Evolutionary conservation across 1,140 invertebrate species (phyloP), one percentile per base, ranked within the genome.

Genomic region (Drosophila bifasciata): DNA sequence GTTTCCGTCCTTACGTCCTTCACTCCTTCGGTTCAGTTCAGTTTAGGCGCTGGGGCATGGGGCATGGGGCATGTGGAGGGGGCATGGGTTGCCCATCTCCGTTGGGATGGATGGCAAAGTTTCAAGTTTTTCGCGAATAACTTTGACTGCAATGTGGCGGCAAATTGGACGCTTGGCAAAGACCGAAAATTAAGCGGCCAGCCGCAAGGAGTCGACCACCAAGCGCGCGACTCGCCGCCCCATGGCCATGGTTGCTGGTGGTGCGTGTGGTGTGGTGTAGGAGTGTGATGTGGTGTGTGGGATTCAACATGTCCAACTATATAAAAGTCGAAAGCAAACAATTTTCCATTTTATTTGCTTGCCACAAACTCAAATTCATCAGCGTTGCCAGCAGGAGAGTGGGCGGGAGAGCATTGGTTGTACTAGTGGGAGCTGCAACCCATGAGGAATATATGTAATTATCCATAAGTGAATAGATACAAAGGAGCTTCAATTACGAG

Each of bases 71-170:
- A 19, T 5, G n/a, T 13, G 21, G 9, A 8, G 1, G 32, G 59
- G n/a, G n/a, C 8, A 25, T 46, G 40, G 40, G 21, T n/a, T n/a
- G 51, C 23, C 41, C 51, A n/a, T 49, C 39, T 57, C 25, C 40
- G 57, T 55, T 51, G 45, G 59, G 39, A 45, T 43, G 41, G 44
- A 16, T 58, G 52, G 71, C 28, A 64, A 74, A 74, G 59, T 75
- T 74, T 52, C 61, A 75, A 75, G 71, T 75, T 75, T 74, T 75
- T 74, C 71, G 70, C 61, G 71, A 64, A 74, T 56, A 75, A 75
- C 71, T 74, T 74, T 75, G 56, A 46, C 63, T 80, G 80, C 81
- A 86, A 86, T 86, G 83, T 86, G 83, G 81, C 81, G 81, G 78
- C 74, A 86, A 86, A 86, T 86, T 86, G 83, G 78, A 71, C 59